Percentiles rank a stretch among this genome's conserved stretches.
Conservation (phyloP, 2,888 invertebrate species). For the Tiphia femorata region DNA sequence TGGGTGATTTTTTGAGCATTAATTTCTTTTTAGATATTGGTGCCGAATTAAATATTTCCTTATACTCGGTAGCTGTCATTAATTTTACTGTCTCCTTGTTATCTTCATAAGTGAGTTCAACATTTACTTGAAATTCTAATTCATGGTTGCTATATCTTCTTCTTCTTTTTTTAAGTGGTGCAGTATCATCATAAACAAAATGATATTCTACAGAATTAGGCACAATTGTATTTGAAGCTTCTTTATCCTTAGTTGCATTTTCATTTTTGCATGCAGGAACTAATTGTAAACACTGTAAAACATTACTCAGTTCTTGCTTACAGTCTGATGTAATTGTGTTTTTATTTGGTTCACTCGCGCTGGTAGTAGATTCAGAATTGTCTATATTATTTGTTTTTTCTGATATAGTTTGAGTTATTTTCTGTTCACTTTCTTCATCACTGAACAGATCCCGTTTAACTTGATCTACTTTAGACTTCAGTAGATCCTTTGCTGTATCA, state of each 20-base stretch:
- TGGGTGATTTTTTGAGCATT: slow-evolving; percentile 21
- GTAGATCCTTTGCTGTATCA: slow-evolving; percentile 20
- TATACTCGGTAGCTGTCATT: slow-evolving; percentile 49
- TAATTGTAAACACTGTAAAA: slow-evolving; percentile 59
- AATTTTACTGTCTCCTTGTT: slow-evolving; percentile 30
- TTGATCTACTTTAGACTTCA: slow-evolving; percentile 56
- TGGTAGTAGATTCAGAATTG: background rate
- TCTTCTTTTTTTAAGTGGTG: slow-evolving; percentile 47
- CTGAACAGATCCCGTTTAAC: slow-evolving; percentile 63
- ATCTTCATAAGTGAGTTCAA: slow-evolving; percentile 42
- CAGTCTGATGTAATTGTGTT: slow-evolving; percentile 8
- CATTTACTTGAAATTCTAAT: slow-evolving; percentile 44
- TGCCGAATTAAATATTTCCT: slow-evolving; percentile 54
- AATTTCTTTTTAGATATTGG: slow-evolving; percentile 47
- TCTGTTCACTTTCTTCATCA: slow-evolving; percentile 57
- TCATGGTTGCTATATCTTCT: slow-evolving; percentile 52
- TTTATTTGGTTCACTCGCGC: background rate
- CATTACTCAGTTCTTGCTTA: slow-evolving; percentile 48
- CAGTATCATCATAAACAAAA: slow-evolving; percentile 54
- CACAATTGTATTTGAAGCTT: slow-evolving; percentile 13
- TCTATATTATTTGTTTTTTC: too few species aligned
- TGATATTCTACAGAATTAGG: slow-evolving; percentile 40
- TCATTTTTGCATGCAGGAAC: slow-evolving; percentile 47
- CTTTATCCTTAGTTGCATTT: background rate
- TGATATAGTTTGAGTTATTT: slow-evolving; percentile 17